Percentiles rank a stretch among this genome's conserved stretches.
Evolutionary conservation across 2,113 vertebrate genomes (phyloP).

Genomic region (Menidia beryllina): DNA sequence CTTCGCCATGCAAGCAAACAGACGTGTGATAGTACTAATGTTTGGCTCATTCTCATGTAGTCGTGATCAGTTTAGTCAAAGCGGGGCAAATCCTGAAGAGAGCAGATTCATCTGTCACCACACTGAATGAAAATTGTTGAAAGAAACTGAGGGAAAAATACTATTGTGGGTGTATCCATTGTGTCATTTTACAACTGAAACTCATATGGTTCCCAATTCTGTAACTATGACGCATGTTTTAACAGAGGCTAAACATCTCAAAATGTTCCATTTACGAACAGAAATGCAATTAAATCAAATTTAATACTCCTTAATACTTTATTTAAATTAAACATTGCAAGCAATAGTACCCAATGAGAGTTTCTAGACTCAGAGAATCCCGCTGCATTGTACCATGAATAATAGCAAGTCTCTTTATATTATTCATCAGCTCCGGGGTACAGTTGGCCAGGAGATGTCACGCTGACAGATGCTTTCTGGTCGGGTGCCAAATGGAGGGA

Average conservation of each 20-base stretch:
- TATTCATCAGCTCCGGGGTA: slow-evolving; percentile 79
- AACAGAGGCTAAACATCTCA: too few species aligned
- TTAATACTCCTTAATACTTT: slow-evolving; percentile 11
- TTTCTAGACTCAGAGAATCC: slow-evolving; percentile 50
- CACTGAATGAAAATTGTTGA: slow-evolving; percentile 46
- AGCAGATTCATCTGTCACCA: slow-evolving; percentile 61
- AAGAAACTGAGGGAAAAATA: slow-evolving; percentile 48
- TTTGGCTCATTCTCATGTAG: slow-evolving; percentile 57
- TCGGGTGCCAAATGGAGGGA: slow-evolving; percentile 69
- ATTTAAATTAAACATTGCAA: slow-evolving; percentile 29
- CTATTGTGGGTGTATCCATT: slow-evolving; percentile 28
- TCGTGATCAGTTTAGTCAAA: slow-evolving; percentile 68
- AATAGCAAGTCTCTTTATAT: slow-evolving; percentile 74
- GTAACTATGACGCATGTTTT: too few species aligned
- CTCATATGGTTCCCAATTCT: slow-evolving; percentile 3
- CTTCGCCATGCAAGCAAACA: slow-evolving; percentile 61
- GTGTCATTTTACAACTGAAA: slow-evolving; percentile 33
- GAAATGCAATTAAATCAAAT: not conserved
- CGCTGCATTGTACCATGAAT: slow-evolving; percentile 70
- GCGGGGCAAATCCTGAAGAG: slow-evolving; percentile 55
- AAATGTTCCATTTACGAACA: too few species aligned
- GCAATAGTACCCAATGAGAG: slow-evolving; percentile 44
- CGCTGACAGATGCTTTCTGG: slow-evolving; percentile 76
- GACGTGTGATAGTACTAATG: slow-evolving; percentile 50
- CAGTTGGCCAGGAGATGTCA: slow-evolving; percentile 69